Evolutionary conservation across 2,113 vertebrate species (phyloP), one percentile per base, ranked within the genome.

Genomic region (Dasyurus viverrinus): DNA sequence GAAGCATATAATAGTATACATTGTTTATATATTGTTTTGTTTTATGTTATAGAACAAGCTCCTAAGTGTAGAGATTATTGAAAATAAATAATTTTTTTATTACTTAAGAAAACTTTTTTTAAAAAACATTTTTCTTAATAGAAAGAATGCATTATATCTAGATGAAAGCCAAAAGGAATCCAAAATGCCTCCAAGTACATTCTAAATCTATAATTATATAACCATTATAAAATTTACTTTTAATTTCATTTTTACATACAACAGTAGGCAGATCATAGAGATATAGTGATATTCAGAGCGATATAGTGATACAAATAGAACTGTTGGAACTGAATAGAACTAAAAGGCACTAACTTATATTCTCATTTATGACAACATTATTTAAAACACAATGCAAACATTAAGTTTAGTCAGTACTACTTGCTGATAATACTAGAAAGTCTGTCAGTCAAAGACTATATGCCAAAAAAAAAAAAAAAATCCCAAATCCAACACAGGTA

Each of bases 381-480:
- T 54, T 50, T 89, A 47, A 92, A 53, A 60, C 14, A 84, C 90
- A 25, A n/a, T 48, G 7, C 60, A 92, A 54, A 54, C 52, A 25
- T 19, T 2, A 90, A 52, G 94, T 36, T 92, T 36, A 57, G 47
- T 11, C 5, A 91, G 27, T 47, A 48, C 42, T 52, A 48, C 26
- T 42, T 47, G 25, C 42, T 91, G 52, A 26, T 22, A 94, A 84
- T 53, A 84, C 19, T 52, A 54, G 52, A 84, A 94, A 68, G 90
- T 9, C 50, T 3, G 9, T 53, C 30, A 9, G 54, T 92, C 53
- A 89, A 26, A 16, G 10, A 90, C 89, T 52, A 26, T 7, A 25
- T 52, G 89, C 89, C 89, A 50, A 90, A 90, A 90, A 89, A 89
- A 47, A 47, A n/a, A 46, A 89, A 89, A 89, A 50, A 90, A 90